phyloP scores from a whole-genome alignment of 2,797 vertebrate species.

The Nyctalus aviator region DNA sequence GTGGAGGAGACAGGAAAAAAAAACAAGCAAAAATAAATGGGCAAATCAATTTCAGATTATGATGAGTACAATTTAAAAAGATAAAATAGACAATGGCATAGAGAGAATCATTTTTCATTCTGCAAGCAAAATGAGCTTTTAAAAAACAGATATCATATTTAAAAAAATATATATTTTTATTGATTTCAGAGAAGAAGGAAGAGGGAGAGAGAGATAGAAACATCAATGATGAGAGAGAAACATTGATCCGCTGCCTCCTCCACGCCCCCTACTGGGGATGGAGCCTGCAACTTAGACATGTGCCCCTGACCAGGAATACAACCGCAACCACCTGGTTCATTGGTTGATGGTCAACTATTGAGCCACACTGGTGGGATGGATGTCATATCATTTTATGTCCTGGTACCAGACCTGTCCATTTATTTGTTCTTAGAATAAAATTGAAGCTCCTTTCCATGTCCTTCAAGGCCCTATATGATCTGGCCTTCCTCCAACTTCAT shows the following conservation, averaged over 20 bases:
- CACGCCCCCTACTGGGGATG: no score
- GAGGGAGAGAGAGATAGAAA: no score
- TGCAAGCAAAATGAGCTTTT: not conserved
- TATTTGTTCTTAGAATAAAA: not conserved
- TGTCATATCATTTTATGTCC: not conserved
- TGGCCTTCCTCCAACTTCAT: not conserved
- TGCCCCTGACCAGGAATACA: no score
- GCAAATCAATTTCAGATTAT: not conserved
- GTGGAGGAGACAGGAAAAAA: not conserved
- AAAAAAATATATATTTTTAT: no score
- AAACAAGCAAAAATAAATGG: not conserved
- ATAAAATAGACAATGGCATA: not conserved
- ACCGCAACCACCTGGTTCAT: no score
- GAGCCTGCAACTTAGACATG: no score
- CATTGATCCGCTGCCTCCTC: no score
- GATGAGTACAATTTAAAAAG: not conserved
- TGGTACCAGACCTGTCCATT: not conserved
- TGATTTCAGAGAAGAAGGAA: no score
- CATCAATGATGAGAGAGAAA: no score
- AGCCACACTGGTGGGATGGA: no score
- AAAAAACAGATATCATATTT: not conserved
- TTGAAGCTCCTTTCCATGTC: not conserved
- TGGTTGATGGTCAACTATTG: no score
- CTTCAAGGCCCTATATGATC: not conserved
- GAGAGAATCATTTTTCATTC: not conserved